phyloP scores from a whole-genome alignment of 2,888 invertebrate genomes.

The Ectropis crepuscularia region DNA sequence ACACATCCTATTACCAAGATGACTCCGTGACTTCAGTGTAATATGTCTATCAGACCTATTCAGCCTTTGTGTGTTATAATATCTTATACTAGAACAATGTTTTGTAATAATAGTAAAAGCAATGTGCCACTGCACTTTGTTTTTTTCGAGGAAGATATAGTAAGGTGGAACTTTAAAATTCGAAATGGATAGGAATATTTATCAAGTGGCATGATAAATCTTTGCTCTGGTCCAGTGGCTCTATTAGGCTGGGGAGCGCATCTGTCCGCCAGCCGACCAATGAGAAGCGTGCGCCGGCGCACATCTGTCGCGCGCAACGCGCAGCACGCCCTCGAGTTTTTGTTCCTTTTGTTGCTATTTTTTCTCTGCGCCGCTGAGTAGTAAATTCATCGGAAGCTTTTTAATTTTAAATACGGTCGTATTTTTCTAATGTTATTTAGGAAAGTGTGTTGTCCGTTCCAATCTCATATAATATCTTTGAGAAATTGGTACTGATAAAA shows the following conservation, averaged over 20 bases:
- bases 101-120: too few species aligned
- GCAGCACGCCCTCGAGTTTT: constrained; percentile 61
- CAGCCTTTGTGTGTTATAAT: too few species aligned
- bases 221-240: constrained; percentile 38
- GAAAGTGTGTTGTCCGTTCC: too few species aligned
- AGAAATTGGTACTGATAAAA: too few species aligned
- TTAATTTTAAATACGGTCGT: constrained; percentile 41
- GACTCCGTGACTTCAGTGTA: too few species aligned
- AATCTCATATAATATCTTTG: too few species aligned
- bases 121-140: neutral
- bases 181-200: constrained; percentile 23
- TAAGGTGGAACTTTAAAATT: neutral
- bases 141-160: too few species aligned
- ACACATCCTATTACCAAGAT: too few species aligned
- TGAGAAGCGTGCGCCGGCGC: constrained; percentile 64
- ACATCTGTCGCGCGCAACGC: constrained; percentile 70
- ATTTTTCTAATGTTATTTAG: too few species aligned
- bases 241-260: constrained; percentile 58
- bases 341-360: constrained; percentile 67
- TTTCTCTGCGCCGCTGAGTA: constrained; percentile 55
- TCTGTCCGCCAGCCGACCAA: constrained; percentile 71
- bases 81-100: too few species aligned
- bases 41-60: too few species aligned
- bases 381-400: constrained; percentile 40
- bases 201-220: constrained; percentile 33